Percentiles rank a stretch among this genome's conserved stretches.
These are phyloP conservation scores for Cetoscarus ocellatus DNA, from an alignment of 2,797 vertebrate species.

Conservation along the genomic window DNA sequence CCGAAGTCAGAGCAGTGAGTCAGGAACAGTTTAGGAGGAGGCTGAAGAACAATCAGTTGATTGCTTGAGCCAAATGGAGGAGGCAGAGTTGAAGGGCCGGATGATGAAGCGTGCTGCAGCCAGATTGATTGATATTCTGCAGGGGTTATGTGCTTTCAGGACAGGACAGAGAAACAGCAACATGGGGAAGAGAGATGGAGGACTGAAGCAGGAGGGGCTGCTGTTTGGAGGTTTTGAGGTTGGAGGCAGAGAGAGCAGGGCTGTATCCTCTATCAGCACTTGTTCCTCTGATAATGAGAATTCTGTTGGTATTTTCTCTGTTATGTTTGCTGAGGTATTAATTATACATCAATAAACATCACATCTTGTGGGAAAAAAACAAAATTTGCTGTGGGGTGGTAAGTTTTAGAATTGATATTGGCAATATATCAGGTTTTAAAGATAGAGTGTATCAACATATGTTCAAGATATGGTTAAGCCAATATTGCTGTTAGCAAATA, in stretches of 20 bases:
- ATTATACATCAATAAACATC: constrained; percentile 3
- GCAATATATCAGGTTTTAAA: too few species aligned
- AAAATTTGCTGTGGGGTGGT: not conserved
- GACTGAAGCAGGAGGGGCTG: not conserved
- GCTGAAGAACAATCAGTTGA: constrained; percentile 63
- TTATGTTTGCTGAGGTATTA: not conserved
- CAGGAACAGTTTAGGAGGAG: constrained; percentile 30
- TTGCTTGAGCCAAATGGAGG: constrained; percentile 46
- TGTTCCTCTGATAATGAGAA: not conserved
- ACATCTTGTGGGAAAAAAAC: not conserved
- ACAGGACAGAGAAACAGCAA: constrained; percentile 22
- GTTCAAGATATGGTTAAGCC: too few species aligned
- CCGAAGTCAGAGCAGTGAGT: constrained; percentile 41
- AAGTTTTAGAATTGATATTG: not conserved
- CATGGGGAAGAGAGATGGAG: constrained; percentile 1
- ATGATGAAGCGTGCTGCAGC: constrained; percentile 22
- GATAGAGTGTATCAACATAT: too few species aligned
- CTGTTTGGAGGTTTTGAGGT: constrained; percentile 22
- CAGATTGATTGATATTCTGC: constrained; percentile 61
- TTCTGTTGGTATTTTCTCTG: not conserved
- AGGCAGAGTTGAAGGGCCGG: constrained; percentile 52
- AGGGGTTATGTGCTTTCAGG: constrained; percentile 32
- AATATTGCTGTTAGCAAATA: too few species aligned
- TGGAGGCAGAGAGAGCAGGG: not conserved
- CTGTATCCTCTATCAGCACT: not conserved